These are phyloP conservation scores for Archips xylosteana DNA, from an alignment of 2,888 invertebrate genomes.

Conservation along the genomic window DNA sequence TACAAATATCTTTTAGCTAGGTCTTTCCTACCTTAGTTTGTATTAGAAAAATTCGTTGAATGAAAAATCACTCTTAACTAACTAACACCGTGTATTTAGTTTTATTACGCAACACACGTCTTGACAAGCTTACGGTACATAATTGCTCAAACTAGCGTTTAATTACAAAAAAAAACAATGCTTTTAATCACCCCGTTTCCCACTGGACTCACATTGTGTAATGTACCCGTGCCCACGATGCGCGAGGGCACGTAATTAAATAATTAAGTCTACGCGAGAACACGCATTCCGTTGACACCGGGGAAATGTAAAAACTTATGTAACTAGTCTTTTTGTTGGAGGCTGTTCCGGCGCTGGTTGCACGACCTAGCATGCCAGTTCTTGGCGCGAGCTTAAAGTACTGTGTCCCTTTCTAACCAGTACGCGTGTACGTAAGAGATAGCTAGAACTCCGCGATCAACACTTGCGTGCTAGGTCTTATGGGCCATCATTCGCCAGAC, in stretches of 20 bases:
- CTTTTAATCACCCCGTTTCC: slow-evolving; percentile 19
- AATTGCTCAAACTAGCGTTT: slow-evolving; percentile 29
- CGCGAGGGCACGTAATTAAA: slow-evolving; percentile 56
- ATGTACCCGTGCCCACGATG: slow-evolving; percentile 41
- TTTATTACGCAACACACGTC: slow-evolving; percentile 27
- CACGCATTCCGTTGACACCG: slow-evolving; percentile 45
- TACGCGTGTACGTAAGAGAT: neutral
- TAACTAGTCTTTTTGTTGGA: slow-evolving; percentile 50
- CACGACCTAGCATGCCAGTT: neutral
- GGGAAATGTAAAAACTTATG: slow-evolving; percentile 50
- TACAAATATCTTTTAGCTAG: no score
- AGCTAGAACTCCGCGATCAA: neutral
- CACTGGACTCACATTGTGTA: slow-evolving; percentile 11
- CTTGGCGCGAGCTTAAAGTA: neutral
- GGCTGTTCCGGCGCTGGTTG: slow-evolving; percentile 26
- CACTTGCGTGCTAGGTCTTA: neutral
- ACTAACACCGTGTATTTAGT: slow-evolving; percentile 3
- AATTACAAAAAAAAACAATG: slow-evolving; percentile 33
- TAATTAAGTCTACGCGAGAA: slow-evolving; percentile 65
- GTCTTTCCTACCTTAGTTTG: no score
- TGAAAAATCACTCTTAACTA: neutral
- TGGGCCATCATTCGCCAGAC: neutral
- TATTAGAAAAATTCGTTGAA: neutral
- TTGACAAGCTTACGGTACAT: slow-evolving; percentile 27
- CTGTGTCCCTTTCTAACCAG: neutral